Percentiles rank a stretch among this genome's conserved stretches.
phyloP scores from a whole-genome alignment of 37 sponge, comb jelly and placozoan genomes.

The Diacarnus erythraeanus region DNA sequence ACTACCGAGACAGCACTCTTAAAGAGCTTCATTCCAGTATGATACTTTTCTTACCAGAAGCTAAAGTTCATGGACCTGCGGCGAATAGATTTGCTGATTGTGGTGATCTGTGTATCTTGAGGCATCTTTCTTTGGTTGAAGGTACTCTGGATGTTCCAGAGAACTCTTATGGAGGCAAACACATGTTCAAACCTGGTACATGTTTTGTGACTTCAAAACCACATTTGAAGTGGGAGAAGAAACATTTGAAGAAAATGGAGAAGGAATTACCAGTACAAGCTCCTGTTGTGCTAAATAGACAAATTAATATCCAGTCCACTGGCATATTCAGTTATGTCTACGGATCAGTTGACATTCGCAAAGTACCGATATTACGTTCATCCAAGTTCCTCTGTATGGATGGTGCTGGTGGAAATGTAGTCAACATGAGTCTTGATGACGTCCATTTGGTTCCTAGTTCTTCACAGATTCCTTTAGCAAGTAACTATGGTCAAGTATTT shows the following conservation, averaged over 20 bases:
- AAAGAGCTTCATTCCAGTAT: conserved; percentile 56
- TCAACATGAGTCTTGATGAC: conserved; percentile 66
- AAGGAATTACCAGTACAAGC: conserved; percentile 47
- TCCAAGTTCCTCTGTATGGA: conserved; percentile 61
- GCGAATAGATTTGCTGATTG: conserved; percentile 9
- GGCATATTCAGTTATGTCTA: conserved; percentile 47
- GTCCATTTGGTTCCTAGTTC: conserved; percentile 27
- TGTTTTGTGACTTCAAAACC: conserved; percentile 33
- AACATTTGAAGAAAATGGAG: conserved; percentile 50
- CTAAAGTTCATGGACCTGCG: not conserved
- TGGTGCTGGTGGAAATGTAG: conserved; percentile 44
- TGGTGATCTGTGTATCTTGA: conserved; percentile 41
- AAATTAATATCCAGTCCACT: conserved; percentile 12
- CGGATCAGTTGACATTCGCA: conserved; percentile 66
- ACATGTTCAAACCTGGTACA: conserved; percentile 49
- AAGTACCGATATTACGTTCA: conserved; percentile 60
- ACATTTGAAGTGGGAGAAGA: conserved; percentile 56
- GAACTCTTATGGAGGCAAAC: conserved; percentile 52
- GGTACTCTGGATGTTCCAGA: conserved; percentile 31
- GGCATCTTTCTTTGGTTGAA: conserved; percentile 39
- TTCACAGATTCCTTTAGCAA: conserved; percentile 71
- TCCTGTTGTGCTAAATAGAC: conserved; percentile 18
- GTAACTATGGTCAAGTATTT: conserved; percentile 72
- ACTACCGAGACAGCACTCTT: conserved; percentile 16
- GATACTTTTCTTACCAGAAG: conserved; percentile 40